phyloP scores from a whole-genome alignment of 1,140 invertebrate species.

The Rhopalosiphum maidis region DNA sequence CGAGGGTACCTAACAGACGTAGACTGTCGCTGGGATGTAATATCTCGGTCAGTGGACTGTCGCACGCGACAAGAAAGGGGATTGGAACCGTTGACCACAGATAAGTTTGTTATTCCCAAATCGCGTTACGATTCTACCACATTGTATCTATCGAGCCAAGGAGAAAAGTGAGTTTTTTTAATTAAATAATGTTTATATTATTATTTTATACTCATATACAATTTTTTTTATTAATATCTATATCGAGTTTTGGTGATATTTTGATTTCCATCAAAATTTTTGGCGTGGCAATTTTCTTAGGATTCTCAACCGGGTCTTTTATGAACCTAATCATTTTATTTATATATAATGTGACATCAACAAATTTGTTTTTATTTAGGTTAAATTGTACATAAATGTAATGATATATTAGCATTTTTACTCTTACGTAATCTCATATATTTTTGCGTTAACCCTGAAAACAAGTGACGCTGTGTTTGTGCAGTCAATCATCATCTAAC shows the following conservation, averaged over 20 bases:
- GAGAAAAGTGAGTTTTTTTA: slow-evolving; percentile 70
- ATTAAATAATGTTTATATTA: background rate
- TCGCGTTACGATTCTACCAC: slow-evolving; percentile 98
- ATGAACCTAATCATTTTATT: too few species aligned
- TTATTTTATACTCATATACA: background rate
- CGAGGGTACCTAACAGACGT: slow-evolving; percentile 92
- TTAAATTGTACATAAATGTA: background rate
- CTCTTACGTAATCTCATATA: background rate
- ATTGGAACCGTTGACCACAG: slow-evolving; percentile 74
- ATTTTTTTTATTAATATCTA: too few species aligned
- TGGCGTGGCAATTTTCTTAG: background rate
- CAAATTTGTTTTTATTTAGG: background rate
- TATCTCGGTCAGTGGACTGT: slow-evolving; percentile 90
- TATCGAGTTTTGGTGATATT: background rate
- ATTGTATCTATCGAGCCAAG: slow-evolving; percentile 89
- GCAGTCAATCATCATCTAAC: background rate
- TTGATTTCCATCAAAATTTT: background rate
- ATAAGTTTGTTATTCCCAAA: slow-evolving; percentile 90
- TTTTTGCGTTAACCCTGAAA: background rate
- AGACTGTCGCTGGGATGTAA: slow-evolving; percentile 97
- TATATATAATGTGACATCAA: background rate
- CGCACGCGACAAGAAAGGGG: slow-evolving; percentile 94
- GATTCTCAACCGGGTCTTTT: background rate
- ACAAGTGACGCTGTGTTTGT: background rate
- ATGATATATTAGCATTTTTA: background rate